Evolutionary conservation across 2,888 invertebrate species (phyloP).

Genomic region (Platycheirus albimanus): DNA sequence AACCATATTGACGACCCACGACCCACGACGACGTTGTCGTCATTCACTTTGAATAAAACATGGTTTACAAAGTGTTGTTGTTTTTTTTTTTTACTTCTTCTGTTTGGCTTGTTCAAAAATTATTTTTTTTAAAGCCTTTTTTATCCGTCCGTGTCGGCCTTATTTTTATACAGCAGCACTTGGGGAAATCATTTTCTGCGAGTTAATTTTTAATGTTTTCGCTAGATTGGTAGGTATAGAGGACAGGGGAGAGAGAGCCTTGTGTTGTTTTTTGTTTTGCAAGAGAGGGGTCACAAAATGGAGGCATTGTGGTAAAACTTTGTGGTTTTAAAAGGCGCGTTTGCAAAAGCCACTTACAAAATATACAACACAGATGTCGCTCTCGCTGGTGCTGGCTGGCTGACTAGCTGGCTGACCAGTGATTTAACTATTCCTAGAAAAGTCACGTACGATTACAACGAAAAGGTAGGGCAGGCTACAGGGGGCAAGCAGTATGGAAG

Average conservation of each 20-base stretch:
- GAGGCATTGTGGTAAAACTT: conserved; percentile 27
- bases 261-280: conserved; percentile 3
- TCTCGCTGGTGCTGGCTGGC: too few species aligned
- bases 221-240: conserved; percentile 36
- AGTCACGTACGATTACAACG: conserved; percentile 25
- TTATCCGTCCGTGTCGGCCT: conserved; percentile 33
- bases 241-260: too few species aligned
- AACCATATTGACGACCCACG: too few species aligned
- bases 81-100: too few species aligned
- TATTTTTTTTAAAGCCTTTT: conserved; percentile 2
- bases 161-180: conserved; percentile 41
- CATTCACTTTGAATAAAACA: conserved; percentile 54
- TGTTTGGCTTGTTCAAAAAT: conserved; percentile 21
- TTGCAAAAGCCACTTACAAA: conserved; percentile 9
- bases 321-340: conserved; percentile 12
- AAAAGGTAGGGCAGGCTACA: background rate
- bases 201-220: conserved; percentile 52
- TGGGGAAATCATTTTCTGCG: conserved; percentile 30
- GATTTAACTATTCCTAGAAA: conserved; percentile 42
- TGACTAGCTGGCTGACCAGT: conserved; percentile 44
- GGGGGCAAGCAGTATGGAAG: too few species aligned
- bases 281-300: background rate
- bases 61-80: conserved; percentile 15
- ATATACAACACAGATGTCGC: conserved; percentile 45
- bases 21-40: conserved; percentile 6